These are phyloP conservation scores for Mirounga angustirostris DNA, from an alignment of 2,113 vertebrate species.

Conservation along the genomic window DNA sequence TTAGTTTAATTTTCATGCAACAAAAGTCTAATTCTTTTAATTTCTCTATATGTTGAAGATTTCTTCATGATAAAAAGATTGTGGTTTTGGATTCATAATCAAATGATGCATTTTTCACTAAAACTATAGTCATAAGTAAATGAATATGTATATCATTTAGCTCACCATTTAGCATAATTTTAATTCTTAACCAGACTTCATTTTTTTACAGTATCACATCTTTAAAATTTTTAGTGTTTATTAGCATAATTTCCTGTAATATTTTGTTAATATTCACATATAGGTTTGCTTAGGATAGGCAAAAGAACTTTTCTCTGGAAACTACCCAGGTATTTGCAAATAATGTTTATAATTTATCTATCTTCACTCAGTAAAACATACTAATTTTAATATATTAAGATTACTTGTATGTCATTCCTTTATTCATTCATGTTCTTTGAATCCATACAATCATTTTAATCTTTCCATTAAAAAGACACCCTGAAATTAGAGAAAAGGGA, in stretches of 20 bases:
- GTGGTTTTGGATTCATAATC: background rate
- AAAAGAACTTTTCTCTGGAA: background rate
- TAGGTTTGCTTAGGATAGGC: background rate
- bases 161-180: background rate
- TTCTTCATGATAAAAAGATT: background rate
- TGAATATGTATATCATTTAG: background rate
- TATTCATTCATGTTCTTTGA: slow-evolving; percentile 31
- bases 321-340: background rate
- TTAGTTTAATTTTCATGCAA: background rate
- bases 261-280: background rate
- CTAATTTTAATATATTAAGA: background rate
- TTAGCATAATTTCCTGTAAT: background rate
- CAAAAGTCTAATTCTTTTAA: background rate
- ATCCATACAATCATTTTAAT: background rate
- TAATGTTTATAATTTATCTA: background rate
- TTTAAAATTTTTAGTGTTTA: background rate
- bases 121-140: background rate
- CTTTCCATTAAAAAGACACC: background rate
- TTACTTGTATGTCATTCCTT: background rate
- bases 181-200: background rate
- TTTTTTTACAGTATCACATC: background rate
- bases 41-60: background rate
- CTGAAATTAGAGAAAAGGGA: background rate
- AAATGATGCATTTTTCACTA: background rate
- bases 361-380: background rate